Conservation (phyloP, 2,888 invertebrate species). For the Lasioglossum zephyrum region DNA sequence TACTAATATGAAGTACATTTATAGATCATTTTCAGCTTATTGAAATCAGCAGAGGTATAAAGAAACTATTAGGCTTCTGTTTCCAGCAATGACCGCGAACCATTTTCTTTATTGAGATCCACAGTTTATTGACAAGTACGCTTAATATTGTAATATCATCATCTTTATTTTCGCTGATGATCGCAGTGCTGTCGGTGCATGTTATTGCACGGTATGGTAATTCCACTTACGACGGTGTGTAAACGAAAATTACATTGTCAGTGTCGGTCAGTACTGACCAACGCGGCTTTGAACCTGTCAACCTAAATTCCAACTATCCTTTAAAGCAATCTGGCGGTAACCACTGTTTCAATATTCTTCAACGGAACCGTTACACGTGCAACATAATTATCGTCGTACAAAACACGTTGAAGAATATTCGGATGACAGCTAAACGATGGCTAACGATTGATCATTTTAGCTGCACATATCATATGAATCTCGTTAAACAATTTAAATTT, state of each 20-base stretch:
- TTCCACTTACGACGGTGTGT: constrained; percentile 4
- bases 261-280: constrained; percentile 2
- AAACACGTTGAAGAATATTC: background rate
- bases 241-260: constrained; percentile 8
- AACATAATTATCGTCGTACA: background rate
- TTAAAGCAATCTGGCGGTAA: background rate
- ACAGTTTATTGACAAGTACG: background rate
- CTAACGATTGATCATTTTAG: background rate
- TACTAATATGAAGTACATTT: background rate
- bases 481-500: background rate
- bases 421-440: background rate
- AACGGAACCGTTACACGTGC: background rate
- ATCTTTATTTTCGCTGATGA: background rate
- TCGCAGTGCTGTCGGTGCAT: background rate
- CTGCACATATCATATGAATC: background rate
- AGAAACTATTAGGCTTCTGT: background rate
- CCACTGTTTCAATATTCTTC: constrained; percentile 3
- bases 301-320: constrained; percentile 3
- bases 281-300: constrained; percentile 4
- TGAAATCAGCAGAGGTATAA: background rate
- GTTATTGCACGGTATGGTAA: background rate
- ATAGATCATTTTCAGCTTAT: too few species aligned
- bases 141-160: background rate
- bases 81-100: background rate
- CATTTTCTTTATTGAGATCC: background rate